Evolutionary conservation across 2,888 invertebrate genomes (phyloP), one percentile per base, ranked within the genome.

Genomic region (Calameuta idolon): DNA sequence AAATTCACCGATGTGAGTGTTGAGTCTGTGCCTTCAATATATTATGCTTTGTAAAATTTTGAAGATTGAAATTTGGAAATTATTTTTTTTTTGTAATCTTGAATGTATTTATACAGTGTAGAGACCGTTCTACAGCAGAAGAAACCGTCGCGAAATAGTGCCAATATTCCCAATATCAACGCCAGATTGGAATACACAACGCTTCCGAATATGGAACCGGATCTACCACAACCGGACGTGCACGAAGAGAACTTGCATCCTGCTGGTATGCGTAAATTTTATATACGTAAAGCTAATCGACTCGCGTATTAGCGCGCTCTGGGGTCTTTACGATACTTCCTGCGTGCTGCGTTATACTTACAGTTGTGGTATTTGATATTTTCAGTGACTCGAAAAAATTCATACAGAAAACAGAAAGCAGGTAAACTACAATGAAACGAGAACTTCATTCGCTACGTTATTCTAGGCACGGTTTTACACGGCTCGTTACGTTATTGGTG

Each of bases 121-220:
- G 92, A 92, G 79, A 91, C 92, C 11, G 85, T 89, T 11, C 82
- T 93, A 77, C 92, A 92, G 79, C 91, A 92, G 79, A 91, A 89
- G 83, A 87, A 90, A 82, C 88, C 90, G 33, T 87, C 89, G 30
- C 85, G 90, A 11, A 87, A 81, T 71, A 88, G 85, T 79, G 83
- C 87, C 40, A 88, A 90, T 81, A 89, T 91, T 77, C 90, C 92
- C 55, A 90, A 86, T 71, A 87, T 93, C 77, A 89, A 86, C 35
- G 88, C 90, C 34, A 87, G 89, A 80, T 86, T 93, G 84, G 92
- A 93, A 77, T 93, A 92, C 83, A 91, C 93, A 0, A 84, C 91
- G 1, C 89, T 93, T 69, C 90, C 92, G 4, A 86, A 87, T 35
- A 85, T 93, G 80, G 90, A 91, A 75, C 88, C 92, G 33, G 91